phyloP scores from a whole-genome alignment of 2,113 vertebrate species.

The Melierax canorus region DNA sequence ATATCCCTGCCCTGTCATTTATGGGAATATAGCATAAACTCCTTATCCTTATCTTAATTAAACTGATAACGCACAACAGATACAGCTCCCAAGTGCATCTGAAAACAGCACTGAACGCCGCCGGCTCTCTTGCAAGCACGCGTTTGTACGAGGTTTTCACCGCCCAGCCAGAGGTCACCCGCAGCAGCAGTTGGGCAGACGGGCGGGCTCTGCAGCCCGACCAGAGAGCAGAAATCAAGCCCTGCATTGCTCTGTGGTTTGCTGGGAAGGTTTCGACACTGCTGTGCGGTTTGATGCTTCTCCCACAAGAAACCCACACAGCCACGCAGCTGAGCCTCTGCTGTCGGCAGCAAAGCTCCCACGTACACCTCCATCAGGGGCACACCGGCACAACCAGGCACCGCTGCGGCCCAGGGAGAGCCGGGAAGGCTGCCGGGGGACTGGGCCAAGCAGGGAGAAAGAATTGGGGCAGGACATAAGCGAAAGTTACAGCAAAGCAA shows the following conservation, averaged over 20 bases:
- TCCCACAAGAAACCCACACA: background rate
- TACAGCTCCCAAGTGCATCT: background rate
- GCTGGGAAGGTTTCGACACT: background rate
- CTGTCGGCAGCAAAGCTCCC: background rate
- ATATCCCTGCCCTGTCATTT: background rate
- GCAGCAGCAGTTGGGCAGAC: background rate
- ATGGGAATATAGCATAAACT: background rate
- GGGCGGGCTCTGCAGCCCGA: background rate
- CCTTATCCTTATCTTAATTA: conserved; percentile 24
- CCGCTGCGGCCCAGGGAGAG: background rate
- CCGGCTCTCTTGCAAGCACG: rapidly evolving
- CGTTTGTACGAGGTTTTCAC: rapidly evolving
- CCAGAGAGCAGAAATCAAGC: background rate
- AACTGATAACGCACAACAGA: background rate
- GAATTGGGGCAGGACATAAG: background rate
- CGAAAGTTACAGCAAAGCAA: background rate
- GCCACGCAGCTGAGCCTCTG: background rate
- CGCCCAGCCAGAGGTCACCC: background rate
- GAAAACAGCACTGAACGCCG: background rate
- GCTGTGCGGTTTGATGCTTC: background rate
- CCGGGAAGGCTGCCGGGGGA: background rate
- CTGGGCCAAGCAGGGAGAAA: background rate
- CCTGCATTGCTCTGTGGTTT: background rate
- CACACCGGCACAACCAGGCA: background rate
- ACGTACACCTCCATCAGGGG: background rate